phyloP scores from a whole-genome alignment of 2,888 invertebrate species.

The Eristalinus sepulchralis region DNA sequence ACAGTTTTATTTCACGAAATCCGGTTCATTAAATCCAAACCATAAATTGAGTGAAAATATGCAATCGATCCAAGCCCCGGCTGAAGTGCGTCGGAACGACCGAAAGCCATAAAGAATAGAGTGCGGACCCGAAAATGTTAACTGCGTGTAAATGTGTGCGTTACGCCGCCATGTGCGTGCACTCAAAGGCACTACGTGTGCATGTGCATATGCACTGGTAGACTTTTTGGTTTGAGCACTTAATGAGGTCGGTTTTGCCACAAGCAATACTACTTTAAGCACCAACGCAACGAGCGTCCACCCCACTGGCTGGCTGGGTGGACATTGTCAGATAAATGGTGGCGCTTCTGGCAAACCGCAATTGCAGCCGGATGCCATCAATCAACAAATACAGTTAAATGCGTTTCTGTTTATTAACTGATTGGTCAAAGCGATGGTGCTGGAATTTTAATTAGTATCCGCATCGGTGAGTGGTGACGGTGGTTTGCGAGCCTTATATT shows the following conservation, averaged over 20 bases:
- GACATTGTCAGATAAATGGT: constrained; percentile 26
- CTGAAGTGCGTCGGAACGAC: constrained; percentile 34
- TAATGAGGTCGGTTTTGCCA: constrained; percentile 48
- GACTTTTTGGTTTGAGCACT: constrained; percentile 5
- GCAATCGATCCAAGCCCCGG: constrained; percentile 45
- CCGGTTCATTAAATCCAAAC: constrained; percentile 66
- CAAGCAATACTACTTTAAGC: constrained; percentile 25
- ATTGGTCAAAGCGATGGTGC: constrained; percentile 41
- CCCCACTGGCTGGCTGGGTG: background rate
- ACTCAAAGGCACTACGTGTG: background rate
- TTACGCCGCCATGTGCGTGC: background rate
- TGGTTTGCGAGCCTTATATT: background rate
- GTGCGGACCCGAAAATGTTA: background rate
- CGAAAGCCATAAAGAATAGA: constrained; percentile 34
- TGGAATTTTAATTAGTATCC: constrained; percentile 15
- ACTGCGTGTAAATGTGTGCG: background rate
- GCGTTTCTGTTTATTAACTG: constrained; percentile 31
- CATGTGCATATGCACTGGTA: background rate
- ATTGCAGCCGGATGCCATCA: constrained; percentile 25
- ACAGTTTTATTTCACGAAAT: constrained; percentile 31
- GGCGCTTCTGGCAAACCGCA: constrained; percentile 46
- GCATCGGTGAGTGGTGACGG: background rate
- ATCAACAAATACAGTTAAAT: constrained; percentile 28
- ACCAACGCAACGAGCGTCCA: background rate
- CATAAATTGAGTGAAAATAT: constrained; percentile 69